Evolutionary conservation across 1,140 invertebrate genomes (phyloP), one percentile per base, ranked within the genome.

Genomic region (Zelostemma sp.): DNA sequence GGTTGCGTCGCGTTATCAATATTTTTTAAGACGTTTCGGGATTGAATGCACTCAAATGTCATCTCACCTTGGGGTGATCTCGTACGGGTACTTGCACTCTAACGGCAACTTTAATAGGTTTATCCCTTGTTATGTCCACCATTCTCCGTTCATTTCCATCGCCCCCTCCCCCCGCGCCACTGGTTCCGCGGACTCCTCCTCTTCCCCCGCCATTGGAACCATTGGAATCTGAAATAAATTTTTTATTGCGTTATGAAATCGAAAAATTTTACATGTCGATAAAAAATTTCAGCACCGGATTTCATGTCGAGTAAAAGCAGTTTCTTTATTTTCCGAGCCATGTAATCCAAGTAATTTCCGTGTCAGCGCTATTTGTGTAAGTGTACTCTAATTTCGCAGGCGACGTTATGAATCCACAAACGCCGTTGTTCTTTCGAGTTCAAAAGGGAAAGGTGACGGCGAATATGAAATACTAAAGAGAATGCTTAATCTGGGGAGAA

Each of bases 11-110:
- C 21, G n/a, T n/a, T 25, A 25, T 25, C 8, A 8, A 8, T 25
- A 4, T 25, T 25, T 25, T 25, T 25, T n/a, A n/a, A n/a, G n/a
- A n/a, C 35, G 48, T 16, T 53, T 62, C 51, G 41, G 48, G 51
- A 41, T 50, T 17, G 50, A 66, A 11, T 55, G 18, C 56, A 45
- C 57, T 61, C 47, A 31, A 31, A 28, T 8, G 14, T 15, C 51
- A 46, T 18, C 81, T 86, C 84, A 95, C 94, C 89, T 95, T 95
- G 19, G 94, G 94, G 86, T 95, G 93, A 78, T 96, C 94, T 72
- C 92, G 91, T 35, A 94, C 89, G 8, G 94, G 94, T 18, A 96
- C 93, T 59, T 94, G 84, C 6, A 95, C 93, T 84, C 94, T 93
- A 25, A 94, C 92, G 31, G 90, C 89, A 9, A 96, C 90, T 75